These are phyloP conservation scores for Hydrozoanthus tunicans DNA, from an alignment of 64 coral and sea anemone genomes.

Conservation along the genomic window DNA sequence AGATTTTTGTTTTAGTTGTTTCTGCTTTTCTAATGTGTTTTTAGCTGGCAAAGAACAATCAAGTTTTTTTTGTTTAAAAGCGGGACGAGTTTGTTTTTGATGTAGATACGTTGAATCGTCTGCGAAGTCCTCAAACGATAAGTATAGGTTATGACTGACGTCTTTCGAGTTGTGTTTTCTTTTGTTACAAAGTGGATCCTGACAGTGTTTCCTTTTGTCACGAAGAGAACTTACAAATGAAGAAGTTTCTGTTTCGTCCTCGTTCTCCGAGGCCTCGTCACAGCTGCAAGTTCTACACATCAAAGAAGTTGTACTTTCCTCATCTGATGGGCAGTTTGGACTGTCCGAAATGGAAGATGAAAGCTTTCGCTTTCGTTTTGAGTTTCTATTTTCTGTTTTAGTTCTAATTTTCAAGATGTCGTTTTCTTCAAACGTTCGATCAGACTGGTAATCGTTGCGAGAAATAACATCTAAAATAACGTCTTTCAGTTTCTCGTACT, in stretches of 20 bases:
- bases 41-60: neutral
- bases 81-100: neutral
- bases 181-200: neutral
- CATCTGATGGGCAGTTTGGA: conserved; percentile 7
- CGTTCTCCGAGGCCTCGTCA: conserved; percentile 13
- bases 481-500: conserved; percentile 79
- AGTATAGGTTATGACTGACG: neutral
- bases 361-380: neutral
- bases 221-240: conserved; percentile 39
- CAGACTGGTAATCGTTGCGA: conserved; percentile 39
- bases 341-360: conserved; percentile 8
- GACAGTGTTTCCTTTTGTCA: neutral
- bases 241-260: neutral
- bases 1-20: neutral
- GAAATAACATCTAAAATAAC: conserved; percentile 75
- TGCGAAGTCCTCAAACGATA: conserved; percentile 19
- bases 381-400: neutral
- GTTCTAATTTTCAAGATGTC: conserved; percentile 3
- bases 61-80: neutral
- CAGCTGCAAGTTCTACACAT: conserved; percentile 45
- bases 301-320: conserved; percentile 42
- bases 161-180: conserved; percentile 31
- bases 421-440: conserved; percentile 33
- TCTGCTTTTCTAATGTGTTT: conserved; percentile 3
- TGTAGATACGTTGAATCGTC: conserved; percentile 5